A percentile compares a stretch with the other conserved stretches of the same genome.
Evolutionary conservation across 2,888 invertebrate genomes (phyloP).

Genomic region (Meliscaeva auricollis): DNA sequence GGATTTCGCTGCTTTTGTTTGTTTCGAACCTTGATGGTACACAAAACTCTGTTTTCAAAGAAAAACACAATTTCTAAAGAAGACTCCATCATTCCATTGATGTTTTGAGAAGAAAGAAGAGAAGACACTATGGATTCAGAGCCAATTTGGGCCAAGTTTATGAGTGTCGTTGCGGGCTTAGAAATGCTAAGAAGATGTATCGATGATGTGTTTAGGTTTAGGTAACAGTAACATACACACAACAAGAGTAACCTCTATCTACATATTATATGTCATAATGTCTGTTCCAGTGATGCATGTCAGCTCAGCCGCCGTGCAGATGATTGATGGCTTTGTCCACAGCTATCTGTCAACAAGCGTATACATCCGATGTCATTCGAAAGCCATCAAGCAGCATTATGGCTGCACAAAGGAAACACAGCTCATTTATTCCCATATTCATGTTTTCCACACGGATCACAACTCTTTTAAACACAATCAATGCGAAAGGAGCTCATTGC

Average conservation of each 20-base stretch:
- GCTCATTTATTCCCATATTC: conserved; percentile 73
- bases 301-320: conserved; percentile 47
- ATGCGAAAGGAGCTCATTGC: conserved; percentile 68
- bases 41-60: conserved; percentile 42
- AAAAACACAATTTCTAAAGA: conserved; percentile 31
- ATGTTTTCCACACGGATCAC: conserved; percentile 76
- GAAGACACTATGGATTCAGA: conserved; percentile 47
- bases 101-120: not conserved
- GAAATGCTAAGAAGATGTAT: conserved; percentile 60
- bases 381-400: conserved; percentile 76
- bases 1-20: conserved; percentile 73
- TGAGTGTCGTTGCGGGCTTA: conserved; percentile 27
- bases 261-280: conserved; percentile 26
- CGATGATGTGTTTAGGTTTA: conserved; percentile 46
- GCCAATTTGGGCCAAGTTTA: conserved; percentile 59
- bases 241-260: conserved; percentile 19
- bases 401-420: conserved; percentile 71
- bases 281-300: conserved; percentile 59
- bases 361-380: conserved; percentile 75
- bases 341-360: conserved; percentile 82
- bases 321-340: conserved; percentile 81
- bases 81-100: conserved; percentile 23
- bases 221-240: conserved; percentile 51
- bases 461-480: conserved; percentile 76
- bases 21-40: conserved; percentile 6